Percentiles rank a stretch among this genome's conserved stretches.
These are phyloP conservation scores for Pelobates fuscus DNA, from an alignment of 2,113 vertebrate genomes.

Conservation along the genomic window DNA sequence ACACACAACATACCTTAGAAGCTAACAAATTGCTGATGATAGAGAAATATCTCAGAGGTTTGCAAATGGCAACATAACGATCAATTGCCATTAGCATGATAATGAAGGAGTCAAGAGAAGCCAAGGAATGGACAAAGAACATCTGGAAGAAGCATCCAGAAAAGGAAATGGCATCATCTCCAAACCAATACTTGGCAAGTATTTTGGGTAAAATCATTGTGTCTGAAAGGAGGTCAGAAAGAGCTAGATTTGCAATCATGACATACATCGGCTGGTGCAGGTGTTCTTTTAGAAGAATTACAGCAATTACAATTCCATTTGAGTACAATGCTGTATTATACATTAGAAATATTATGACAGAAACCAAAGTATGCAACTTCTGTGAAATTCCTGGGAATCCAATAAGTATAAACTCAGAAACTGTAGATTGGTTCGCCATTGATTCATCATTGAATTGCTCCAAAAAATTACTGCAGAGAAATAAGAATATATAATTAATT, in stretches of 20 bases:
- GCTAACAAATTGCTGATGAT: slow-evolving; percentile 54
- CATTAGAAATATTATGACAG: neutral
- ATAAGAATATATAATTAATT: no score
- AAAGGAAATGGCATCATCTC: slow-evolving; percentile 45
- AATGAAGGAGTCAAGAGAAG: slow-evolving; percentile 52
- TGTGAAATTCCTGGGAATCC: neutral
- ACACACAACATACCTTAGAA: neutral
- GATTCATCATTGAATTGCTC: neutral
- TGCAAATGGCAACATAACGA: slow-evolving; percentile 57
- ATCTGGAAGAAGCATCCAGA: slow-evolving; percentile 58
- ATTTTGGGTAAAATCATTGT: slow-evolving; percentile 59
- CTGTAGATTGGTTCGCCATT: neutral
- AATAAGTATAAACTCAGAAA: neutral
- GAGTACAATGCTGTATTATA: neutral
- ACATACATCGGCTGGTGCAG: slow-evolving; percentile 54
- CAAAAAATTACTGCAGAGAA: neutral
- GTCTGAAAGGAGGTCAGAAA: slow-evolving; percentile 53
- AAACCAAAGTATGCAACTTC: neutral
- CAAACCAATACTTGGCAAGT: slow-evolving; percentile 54
- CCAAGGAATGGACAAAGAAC: slow-evolving; percentile 58
- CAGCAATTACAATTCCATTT: neutral
- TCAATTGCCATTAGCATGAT: slow-evolving; percentile 59
- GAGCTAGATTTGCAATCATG: slow-evolving; percentile 55
- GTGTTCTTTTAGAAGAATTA: slow-evolving; percentile 7
- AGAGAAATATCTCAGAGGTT: slow-evolving; percentile 50